Evolutionary conservation across 2,113 vertebrate genomes (phyloP), one percentile per base, ranked within the genome.

Genomic region (Seriola quinqueradiata): DNA sequence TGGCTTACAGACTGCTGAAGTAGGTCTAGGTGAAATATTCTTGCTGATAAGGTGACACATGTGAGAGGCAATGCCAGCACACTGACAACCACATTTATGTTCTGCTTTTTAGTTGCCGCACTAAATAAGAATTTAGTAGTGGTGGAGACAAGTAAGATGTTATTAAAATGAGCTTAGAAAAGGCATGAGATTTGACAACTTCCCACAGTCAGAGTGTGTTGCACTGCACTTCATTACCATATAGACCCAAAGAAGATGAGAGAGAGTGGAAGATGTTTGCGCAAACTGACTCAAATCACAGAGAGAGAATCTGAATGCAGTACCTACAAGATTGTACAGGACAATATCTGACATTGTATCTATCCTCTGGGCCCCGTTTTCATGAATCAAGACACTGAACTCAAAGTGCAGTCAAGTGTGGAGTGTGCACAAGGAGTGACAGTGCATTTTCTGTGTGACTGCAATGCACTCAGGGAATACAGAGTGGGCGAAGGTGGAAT

Each of bases 211-310:
- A 25, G 32, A 23, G 50, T 10, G 17, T 40, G 65, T 69, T 50
- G 55, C 14, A 8, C 75, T 81, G 57, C 36, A 70, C 71, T 74
- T 81, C 66, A 87, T 84, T 75, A 84, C 28, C 67, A 87, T 64
- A 59, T 44, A 81, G 59, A 83, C 21, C 58, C 52, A 25, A 36
- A 70, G 58, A 79, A 69, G 72, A 67, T 44, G 40, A 73, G 32
- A 68, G 12, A 10, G 16, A 46, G 54, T n/a, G 21, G 60, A 77
- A 52, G 70, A 68, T 64, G 54, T 84, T 72, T 65, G 46, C 44
- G 50, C 71, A 87, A 64, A 81, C 66, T 73, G 65, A 68, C 25
- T 70, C 46, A 71, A 74, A 86, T 81, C 64, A 67, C 9, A 9
- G 8, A 11, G 0, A 40, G 21, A 28, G 44, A 54, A 21, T 84